Conservation (phyloP, 2,797 vertebrate species). For the Myiothlypis chrysogaster region DNA sequence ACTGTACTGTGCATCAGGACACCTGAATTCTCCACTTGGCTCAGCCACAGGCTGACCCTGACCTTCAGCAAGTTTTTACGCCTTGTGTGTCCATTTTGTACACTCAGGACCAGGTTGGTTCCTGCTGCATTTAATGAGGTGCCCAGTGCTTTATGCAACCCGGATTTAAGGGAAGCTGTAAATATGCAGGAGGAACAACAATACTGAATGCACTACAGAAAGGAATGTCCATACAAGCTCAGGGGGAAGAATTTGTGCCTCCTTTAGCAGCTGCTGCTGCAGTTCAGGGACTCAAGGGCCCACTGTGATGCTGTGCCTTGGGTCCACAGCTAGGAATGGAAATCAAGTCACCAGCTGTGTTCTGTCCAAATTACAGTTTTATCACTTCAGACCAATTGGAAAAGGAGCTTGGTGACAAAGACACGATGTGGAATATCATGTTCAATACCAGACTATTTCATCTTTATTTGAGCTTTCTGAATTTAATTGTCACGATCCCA, state of each 20-base stretch:
- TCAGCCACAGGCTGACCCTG: neutral
- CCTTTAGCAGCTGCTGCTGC: neutral
- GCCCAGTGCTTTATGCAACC: neutral
- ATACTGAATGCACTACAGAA: neutral
- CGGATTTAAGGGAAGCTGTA: neutral
- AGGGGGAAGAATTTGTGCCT: neutral
- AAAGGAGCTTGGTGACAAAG: neutral
- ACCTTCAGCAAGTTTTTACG: neutral
- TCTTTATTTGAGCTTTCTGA: neutral
- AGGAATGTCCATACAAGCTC: neutral
- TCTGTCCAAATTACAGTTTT: neutral
- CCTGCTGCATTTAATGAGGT: neutral
- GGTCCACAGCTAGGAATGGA: neutral
- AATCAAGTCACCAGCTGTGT: neutral
- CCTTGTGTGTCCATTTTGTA: neutral
- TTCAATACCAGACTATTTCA: neutral
- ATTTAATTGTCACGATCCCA: neutral
- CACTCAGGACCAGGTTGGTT: neutral
- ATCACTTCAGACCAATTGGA: neutral
- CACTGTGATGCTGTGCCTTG: neutral
- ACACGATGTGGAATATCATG: neutral
- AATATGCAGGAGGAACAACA: neutral
- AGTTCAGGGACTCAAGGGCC: accelerated
- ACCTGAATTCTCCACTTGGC: neutral
- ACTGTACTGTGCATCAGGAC: neutral